phyloP scores from a whole-genome alignment of 2,888 invertebrate genomes.

The Desoria tigrina region DNA sequence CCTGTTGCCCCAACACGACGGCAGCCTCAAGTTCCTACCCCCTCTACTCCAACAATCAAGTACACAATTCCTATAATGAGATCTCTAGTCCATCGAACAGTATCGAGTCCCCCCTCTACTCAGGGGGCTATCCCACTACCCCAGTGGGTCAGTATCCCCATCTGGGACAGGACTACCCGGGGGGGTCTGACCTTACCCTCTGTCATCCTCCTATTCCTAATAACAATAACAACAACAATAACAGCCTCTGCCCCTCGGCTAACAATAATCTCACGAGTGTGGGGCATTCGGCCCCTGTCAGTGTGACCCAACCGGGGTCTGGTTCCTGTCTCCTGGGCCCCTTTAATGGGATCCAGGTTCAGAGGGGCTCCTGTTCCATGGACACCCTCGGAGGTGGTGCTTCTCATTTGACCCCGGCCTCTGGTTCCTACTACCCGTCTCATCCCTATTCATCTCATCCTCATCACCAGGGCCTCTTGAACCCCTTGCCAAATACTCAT shows the following conservation, averaged over 20 bases:
- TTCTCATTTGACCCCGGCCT: conserved; percentile 58
- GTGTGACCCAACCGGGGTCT: too few relatives aligned
- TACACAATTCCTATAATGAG: not conserved
- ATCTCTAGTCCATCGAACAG: conserved; percentile 7
- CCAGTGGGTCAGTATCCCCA: too few relatives aligned
- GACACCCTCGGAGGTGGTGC: conserved; percentile 57
- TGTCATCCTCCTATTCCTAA: conserved; percentile 4
- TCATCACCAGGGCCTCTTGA: conserved; percentile 31
- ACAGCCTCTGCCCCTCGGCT: not conserved
- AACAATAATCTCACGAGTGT: not conserved
- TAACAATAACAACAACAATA: conserved; percentile 6
- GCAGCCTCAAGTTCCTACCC: not conserved
- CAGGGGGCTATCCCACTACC: not conserved
- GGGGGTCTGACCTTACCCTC: not conserved
- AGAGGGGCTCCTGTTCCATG: conserved; percentile 52
- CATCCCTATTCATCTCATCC: conserved; percentile 45
- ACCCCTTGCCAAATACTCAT: not conserved
- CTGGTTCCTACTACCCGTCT: conserved; percentile 58
- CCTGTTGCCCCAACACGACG: not conserved
- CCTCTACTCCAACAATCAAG: not conserved
- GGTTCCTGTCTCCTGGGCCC: conserved; percentile 12
- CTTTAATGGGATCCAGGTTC: conserved; percentile 34
- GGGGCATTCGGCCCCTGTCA: not conserved
- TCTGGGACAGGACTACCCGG: too few relatives aligned
- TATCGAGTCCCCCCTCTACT: not conserved